Conservation (phyloP, 2,888 invertebrate species). For the Proisotoma minuta region DNA sequence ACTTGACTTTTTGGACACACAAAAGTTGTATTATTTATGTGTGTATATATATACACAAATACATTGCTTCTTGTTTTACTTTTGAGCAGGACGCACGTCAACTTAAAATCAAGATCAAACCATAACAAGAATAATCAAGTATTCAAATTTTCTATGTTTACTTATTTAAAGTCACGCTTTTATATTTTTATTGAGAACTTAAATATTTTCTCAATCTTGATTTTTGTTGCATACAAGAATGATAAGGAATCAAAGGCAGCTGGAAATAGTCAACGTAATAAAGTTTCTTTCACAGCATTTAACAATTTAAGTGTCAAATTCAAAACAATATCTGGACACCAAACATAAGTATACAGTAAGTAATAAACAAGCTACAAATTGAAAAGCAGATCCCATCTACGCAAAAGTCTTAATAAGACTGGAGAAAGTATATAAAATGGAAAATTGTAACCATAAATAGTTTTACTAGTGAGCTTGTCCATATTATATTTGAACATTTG, state of each 20-base stretch:
- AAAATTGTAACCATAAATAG: not conserved
- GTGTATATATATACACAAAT: too few species aligned
- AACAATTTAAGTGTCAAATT: too few species aligned
- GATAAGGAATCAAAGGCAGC: too few species aligned
- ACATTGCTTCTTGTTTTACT: not conserved
- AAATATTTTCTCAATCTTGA: not conserved
- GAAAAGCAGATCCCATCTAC: too few species aligned
- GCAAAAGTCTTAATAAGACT: too few species aligned
- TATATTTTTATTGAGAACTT: not conserved
- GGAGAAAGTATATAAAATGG: too few species aligned
- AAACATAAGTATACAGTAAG: too few species aligned
- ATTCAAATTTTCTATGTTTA: not conserved
- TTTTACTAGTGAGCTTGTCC: not conserved
- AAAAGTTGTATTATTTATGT: not conserved
- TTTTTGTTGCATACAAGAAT: too few species aligned
- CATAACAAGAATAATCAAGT: not conserved
- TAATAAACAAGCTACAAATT: too few species aligned
- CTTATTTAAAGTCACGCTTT: not conserved
- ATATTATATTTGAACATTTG: not conserved
- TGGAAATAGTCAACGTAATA: too few species aligned
- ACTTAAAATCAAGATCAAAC: not conserved
- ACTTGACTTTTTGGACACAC: not conserved
- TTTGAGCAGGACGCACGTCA: not conserved
- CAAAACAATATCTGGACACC: too few species aligned
- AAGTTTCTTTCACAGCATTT: too few species aligned